Conservation (phyloP, 2,797 vertebrate genomes). For the Lutjanus argentimaculatus region DNA sequence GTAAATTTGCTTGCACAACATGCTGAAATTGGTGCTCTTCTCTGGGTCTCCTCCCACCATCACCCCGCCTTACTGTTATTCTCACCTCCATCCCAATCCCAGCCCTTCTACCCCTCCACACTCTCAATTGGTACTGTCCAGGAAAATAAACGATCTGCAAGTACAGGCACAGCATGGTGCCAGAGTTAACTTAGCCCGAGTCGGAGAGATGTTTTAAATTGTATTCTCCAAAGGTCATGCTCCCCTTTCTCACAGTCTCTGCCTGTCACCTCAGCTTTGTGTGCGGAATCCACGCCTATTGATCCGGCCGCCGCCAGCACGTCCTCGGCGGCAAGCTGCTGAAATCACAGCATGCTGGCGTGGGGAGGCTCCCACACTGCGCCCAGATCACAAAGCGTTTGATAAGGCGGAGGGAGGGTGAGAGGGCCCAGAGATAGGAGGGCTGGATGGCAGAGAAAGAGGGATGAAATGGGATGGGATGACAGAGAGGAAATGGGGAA, state of each 20-base stretch:
- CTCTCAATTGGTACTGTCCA: conserved; percentile 84
- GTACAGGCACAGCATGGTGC: conserved; percentile 79
- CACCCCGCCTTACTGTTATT: conserved; percentile 36
- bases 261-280: conserved; percentile 86
- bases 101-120: conserved; percentile 51
- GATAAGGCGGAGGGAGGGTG: conserved; percentile 66
- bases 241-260: conserved; percentile 82
- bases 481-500: conserved; percentile 57
- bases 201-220: conserved; percentile 83
- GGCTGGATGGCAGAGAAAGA: conserved; percentile 43
- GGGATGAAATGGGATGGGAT: conserved; percentile 57
- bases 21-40: conserved; percentile 77
- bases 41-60: conserved; percentile 53
- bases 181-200: conserved; percentile 83
- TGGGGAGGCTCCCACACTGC: conserved; percentile 72
- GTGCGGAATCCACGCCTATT: conserved; percentile 81
- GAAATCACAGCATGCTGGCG: conserved; percentile 73
- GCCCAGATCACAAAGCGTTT: conserved; percentile 74
- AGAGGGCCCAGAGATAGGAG: conserved; percentile 56
- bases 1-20: conserved; percentile 69
- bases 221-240: conserved; percentile 88
- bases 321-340: conserved; percentile 76
- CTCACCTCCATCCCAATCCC: conserved; percentile 70
- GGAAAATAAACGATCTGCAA: conserved; percentile 86
- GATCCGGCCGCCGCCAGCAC: conserved; percentile 79